These are phyloP conservation scores for Alcedo atthis DNA, from an alignment of 2,797 vertebrate species.

Conservation along the genomic window DNA sequence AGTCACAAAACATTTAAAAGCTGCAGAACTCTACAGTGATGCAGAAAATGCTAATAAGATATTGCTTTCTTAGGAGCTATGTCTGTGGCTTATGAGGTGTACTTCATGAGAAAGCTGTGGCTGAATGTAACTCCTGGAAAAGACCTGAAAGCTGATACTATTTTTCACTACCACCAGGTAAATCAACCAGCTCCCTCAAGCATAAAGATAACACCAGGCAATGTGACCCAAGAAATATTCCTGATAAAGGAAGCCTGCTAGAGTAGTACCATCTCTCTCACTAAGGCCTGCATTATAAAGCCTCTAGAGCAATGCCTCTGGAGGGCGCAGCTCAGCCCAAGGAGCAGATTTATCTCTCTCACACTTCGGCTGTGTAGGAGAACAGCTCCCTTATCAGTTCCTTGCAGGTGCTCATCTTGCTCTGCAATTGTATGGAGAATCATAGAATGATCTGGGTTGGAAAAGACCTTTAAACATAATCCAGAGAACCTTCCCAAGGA, in stretches of 20 bases:
- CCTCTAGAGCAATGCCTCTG: neutral
- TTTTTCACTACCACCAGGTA: slow-evolving; percentile 98
- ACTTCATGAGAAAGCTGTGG: slow-evolving; percentile 98
- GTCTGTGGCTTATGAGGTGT: slow-evolving; percentile 84
- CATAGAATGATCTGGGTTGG: neutral
- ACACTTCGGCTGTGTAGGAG: neutral
- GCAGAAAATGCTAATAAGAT: neutral
- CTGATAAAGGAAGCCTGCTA: neutral
- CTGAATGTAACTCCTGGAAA: slow-evolving; percentile 89
- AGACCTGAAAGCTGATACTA: slow-evolving; percentile 88
- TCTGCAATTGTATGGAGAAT: neutral
- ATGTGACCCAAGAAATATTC: neutral
- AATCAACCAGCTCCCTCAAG: neutral
- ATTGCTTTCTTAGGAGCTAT: slow-evolving; percentile 71
- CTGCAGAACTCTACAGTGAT: neutral
- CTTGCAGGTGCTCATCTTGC: neutral
- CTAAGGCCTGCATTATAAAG: neutral
- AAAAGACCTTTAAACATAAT: neutral
- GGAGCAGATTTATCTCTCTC: neutral
- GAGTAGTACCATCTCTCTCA: neutral
- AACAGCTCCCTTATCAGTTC: neutral
- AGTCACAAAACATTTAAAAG: neutral
- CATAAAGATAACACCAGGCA: neutral
- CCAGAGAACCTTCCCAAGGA: neutral
- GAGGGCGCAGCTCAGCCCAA: neutral